These are phyloP conservation scores for Phoebastria nigripes DNA, from an alignment of 2,797 vertebrate species.

Conservation along the genomic window DNA sequence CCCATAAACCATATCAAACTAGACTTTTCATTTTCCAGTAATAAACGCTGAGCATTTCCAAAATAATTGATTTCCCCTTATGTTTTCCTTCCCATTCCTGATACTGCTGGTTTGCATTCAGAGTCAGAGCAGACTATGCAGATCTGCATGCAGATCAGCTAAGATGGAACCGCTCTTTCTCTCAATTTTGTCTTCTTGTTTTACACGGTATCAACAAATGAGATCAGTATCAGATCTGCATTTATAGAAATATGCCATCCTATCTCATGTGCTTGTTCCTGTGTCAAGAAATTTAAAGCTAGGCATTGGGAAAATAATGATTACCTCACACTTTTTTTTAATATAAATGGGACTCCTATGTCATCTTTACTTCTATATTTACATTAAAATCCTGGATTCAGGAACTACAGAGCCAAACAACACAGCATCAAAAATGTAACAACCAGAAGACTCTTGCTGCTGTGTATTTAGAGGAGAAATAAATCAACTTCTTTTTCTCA, in stretches of 20 bases:
- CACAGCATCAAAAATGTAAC: neutral
- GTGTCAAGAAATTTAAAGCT: neutral
- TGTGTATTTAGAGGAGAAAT: neutral
- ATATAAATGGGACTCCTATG: neutral
- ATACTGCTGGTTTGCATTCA: neutral
- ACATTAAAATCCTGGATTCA: neutral
- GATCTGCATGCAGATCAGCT: neutral
- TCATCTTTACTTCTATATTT: neutral
- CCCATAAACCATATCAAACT: neutral
- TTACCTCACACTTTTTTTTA: neutral
- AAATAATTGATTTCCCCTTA: neutral
- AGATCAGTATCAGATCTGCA: neutral
- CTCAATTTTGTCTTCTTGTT: neutral
- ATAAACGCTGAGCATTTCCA: neutral
- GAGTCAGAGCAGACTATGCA: neutral
- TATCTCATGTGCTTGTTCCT: neutral
- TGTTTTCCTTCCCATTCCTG: neutral
- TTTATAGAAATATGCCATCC: neutral
- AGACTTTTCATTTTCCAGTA: neutral
- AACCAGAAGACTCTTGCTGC: rapidly evolving
- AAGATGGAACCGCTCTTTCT: neutral
- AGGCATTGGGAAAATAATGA: neutral
- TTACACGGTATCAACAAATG: neutral
- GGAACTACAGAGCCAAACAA: neutral
- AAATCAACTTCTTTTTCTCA: neutral